These are phyloP conservation scores for Crotophaga sulcirostris DNA, from an alignment of 2,113 vertebrate genomes.

Conservation along the genomic window DNA sequence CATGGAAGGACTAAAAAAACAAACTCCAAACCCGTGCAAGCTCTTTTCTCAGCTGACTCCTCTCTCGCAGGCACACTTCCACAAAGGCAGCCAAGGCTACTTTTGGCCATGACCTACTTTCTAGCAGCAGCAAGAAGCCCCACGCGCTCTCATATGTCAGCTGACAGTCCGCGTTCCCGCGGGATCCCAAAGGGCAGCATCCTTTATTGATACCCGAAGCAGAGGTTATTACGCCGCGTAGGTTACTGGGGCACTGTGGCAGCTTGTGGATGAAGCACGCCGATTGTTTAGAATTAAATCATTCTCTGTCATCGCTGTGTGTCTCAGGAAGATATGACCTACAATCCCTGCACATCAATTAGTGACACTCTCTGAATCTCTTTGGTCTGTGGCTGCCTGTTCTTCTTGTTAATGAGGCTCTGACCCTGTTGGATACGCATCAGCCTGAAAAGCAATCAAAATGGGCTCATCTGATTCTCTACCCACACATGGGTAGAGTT, in stretches of 20 bases:
- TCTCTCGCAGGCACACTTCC: neutral
- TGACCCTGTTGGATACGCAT: neutral
- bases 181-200: neutral
- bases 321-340: neutral
- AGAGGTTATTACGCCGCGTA: neutral
- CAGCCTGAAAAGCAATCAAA: neutral
- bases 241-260: conserved; percentile 61
- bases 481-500: neutral
- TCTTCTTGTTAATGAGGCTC: neutral
- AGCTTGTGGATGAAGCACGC: neutral
- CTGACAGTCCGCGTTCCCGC: neutral
- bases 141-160: neutral
- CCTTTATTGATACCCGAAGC: neutral
- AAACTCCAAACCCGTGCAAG: neutral
- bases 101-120: conserved; percentile 64
- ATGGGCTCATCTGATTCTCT: neutral
- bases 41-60: conserved; percentile 19
- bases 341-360: neutral
- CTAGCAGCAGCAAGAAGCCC: neutral
- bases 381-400: neutral
- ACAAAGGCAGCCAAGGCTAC: conserved; percentile 39
- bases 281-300: neutral
- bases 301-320: neutral
- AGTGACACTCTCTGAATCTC: neutral
- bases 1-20: conserved; percentile 1